Evolutionary conservation across 2,888 invertebrate species (phyloP), one percentile per base, ranked within the genome.

Genomic region (Apomyelois bistriatella): DNA sequence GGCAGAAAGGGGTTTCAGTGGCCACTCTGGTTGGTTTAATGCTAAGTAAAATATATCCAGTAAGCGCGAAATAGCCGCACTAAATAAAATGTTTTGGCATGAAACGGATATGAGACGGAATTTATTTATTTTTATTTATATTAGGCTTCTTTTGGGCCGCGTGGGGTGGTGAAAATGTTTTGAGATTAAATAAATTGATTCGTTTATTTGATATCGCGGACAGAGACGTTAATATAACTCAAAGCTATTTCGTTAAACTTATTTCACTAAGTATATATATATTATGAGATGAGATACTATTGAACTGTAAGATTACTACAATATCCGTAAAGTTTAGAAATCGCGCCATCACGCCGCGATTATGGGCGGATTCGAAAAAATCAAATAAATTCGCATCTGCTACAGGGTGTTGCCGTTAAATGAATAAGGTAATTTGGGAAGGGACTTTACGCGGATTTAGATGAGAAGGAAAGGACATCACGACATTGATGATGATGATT

Each of bases 1-100:
- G n/a, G n/a, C n/a, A n/a, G n/a, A n/a, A n/a, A 73, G 62, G 71
- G 76, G 80, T 79, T 79, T 77, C 76, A 72, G 72, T 60, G 66
- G 66, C 66, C 66, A n/a, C n/a, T n/a, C n/a, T n/a, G n/a, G n/a
- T n/a, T n/a, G n/a, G n/a, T n/a, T n/a, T n/a, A n/a, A n/a, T n/a
- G n/a, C n/a, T n/a, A n/a, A n/a, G 22, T 22, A 22, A 80, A 78
- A 80, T 80, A 81, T 77, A 76, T 68, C 72, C 70, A 67, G 71
- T 67, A 9, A 58, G 60, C 66, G 65, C 65, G 64, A 63, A 73
- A 73, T 69, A 62, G 68, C 55, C 60, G 60, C 62, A 72, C 70
- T 74, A 70, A 76, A 79, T 79, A 75, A 75, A 79, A 74, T 76
- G 70, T 76, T 76, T 68, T 68, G 70, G 70, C 67, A 62, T 54